Evolutionary conservation across 2,888 invertebrate species (phyloP).

Genomic region (Aplocera efformata): DNA sequence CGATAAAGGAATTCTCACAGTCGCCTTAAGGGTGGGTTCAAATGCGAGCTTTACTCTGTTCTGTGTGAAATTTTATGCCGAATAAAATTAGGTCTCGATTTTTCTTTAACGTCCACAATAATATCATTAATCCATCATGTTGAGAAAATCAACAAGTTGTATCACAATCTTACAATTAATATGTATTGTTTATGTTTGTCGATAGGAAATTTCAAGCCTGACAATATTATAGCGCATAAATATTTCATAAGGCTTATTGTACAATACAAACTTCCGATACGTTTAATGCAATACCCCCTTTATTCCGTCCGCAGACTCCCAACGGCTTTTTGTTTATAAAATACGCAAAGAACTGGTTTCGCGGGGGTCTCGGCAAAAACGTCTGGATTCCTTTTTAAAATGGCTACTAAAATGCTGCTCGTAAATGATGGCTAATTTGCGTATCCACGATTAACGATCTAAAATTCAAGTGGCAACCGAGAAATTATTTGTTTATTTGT

Average conservation of each 20-base stretch:
- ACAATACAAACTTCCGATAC: slow-evolving; percentile 7
- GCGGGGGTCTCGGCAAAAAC: slow-evolving; percentile 25
- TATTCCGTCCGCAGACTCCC: slow-evolving; percentile 11
- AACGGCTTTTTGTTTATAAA: slow-evolving; percentile 20
- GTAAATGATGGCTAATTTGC: slow-evolving; percentile 31
- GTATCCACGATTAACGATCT: slow-evolving; percentile 35
- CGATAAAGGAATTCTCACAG: slow-evolving; percentile 6
- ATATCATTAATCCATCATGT: no score
- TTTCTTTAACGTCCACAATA: no score
- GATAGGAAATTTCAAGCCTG: no score
- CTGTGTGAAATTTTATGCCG: neutral
- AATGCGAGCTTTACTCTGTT: neutral
- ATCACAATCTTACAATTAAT: no score
- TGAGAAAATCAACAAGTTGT: no score
- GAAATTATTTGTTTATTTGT: neutral
- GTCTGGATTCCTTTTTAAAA: slow-evolving; percentile 31
- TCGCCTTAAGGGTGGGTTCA: slow-evolving; percentile 3
- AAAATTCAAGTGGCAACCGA: slow-evolving; percentile 1
- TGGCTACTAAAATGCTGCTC: slow-evolving; percentile 23
- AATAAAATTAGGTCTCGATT: no score
- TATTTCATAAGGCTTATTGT: no score
- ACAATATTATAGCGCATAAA: no score
- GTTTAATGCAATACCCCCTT: slow-evolving; percentile 15
- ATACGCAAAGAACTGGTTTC: slow-evolving; percentile 26
- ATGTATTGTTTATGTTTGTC: no score